Evolutionary conservation across 1,140 invertebrate genomes (phyloP), one percentile per base, ranked within the genome.

Genomic region (Potamilus streckersoni): DNA sequence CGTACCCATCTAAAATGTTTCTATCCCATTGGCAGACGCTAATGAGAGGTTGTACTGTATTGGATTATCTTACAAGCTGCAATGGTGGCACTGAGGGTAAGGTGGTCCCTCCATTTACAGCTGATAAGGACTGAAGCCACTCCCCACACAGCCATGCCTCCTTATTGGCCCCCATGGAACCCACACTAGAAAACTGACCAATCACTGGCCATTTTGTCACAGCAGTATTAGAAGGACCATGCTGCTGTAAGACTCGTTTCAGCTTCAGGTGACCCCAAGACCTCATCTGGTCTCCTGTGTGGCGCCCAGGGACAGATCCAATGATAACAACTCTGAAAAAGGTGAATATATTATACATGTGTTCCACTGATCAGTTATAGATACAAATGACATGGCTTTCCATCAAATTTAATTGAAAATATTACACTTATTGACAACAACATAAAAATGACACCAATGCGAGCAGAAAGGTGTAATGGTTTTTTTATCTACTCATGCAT

Each of bases 141-240:
- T 95, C 92, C 49, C 91, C 91, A 62, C 90, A 88, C 15, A 96
- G 83, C 95, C 95, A 96, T 17, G 91, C 88, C n/a, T 93, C 91
- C 56, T 93, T 91, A 75, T 89, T 92, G 8, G 93, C 87, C 14
- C 96, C 96, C 59, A 97, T 92, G 57, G 93, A 94, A 12, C 97
- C 97, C 74, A 98, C 95, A 80, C 96, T 97, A 17, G 96, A 97
- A 80, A 95, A 95, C 89, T 98, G 97, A 19, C 94, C 94, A 55
- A 97, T 88, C 12, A 95, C 87, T 23, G 92, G 91, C 94, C 94
- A 95, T n/a, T 91, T 83, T 63, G 80, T 80, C 11, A 89, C 79
- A 16, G 69, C 58, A 19, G 78, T 68, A 17, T 72, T 69, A 20
- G 79, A 74, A 67, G 86, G 87, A 55, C 89, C 88, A 82, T 86